These are phyloP conservation scores for Spodoptera litura DNA, from an alignment of 1,140 invertebrate species.

Conservation along the genomic window DNA sequence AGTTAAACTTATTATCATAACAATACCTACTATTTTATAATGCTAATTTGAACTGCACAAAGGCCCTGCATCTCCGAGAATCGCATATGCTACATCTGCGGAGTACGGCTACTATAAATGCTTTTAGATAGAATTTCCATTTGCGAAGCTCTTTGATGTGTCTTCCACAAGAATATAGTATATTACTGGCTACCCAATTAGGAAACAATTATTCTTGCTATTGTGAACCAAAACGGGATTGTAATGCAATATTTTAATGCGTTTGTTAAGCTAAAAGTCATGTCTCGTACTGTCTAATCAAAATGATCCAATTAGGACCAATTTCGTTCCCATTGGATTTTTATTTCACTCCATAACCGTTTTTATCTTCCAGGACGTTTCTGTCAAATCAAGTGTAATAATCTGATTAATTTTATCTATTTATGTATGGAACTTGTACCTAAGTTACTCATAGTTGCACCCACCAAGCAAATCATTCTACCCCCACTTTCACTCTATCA, in stretches of 20 bases:
- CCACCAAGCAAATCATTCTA: too few relatives aligned
- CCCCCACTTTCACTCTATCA: too few relatives aligned
- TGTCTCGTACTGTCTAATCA: too few relatives aligned
- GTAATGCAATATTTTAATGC: not conserved
- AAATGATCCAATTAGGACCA: too few relatives aligned
- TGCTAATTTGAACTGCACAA: conserved; percentile 7
- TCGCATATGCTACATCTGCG: not conserved
- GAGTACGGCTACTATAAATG: conserved; percentile 17
- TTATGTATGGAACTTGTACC: too few relatives aligned
- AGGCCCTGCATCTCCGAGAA: not conserved
- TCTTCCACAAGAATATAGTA: not conserved
- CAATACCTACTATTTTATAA: conserved; percentile 10
- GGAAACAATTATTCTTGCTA: not conserved
- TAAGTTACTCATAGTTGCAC: too few relatives aligned
- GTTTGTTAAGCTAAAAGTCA: too few relatives aligned
- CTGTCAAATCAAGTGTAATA: too few relatives aligned
- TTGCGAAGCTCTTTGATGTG: conserved; percentile 5
- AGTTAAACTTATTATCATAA: not conserved
- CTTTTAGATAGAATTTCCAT: conserved; percentile 9
- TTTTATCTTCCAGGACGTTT: too few relatives aligned
- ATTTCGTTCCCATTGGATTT: too few relatives aligned
- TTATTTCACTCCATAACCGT: too few relatives aligned
- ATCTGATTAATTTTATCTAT: too few relatives aligned
- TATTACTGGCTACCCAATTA: not conserved
- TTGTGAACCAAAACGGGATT: not conserved